A percentile compares a stretch with the other conserved stretches of the same genome.
phyloP scores from a whole-genome alignment of 2,113 vertebrate species.

The Rhombomys opimus region DNA sequence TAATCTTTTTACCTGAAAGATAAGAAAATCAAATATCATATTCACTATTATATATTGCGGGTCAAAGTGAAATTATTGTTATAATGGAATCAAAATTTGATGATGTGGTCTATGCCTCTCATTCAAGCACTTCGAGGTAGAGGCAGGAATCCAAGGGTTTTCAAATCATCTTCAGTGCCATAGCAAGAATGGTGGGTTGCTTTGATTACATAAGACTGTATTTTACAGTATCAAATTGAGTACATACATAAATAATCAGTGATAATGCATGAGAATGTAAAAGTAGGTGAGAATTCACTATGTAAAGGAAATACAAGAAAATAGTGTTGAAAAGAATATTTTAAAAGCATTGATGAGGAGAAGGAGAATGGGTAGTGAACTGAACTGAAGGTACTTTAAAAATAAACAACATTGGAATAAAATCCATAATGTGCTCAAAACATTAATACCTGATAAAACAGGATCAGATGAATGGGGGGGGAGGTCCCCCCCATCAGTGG shows the following conservation, averaged over 20 bases:
- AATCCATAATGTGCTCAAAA: neutral
- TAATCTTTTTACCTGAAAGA: neutral
- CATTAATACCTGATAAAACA: too few species aligned
- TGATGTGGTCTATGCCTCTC: neutral
- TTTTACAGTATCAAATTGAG: neutral
- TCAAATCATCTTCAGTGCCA: neutral
- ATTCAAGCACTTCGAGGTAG: neutral
- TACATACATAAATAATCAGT: neutral
- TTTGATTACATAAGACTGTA: neutral
- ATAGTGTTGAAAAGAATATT: neutral
- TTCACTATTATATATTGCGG: neutral
- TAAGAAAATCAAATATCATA: neutral
- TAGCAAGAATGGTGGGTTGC: neutral
- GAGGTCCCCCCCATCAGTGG: too few species aligned
- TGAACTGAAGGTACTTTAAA: neutral
- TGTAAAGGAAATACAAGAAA: neutral
- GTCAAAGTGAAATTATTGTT: neutral
- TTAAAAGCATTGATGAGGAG: neutral
- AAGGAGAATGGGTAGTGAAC: neutral
- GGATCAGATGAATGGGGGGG: too few species aligned
- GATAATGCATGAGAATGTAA: too few species aligned
- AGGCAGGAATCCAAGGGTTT: neutral
- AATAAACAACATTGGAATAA: neutral
- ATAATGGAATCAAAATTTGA: neutral
- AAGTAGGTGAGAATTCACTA: neutral